These are phyloP conservation scores for Actinemys pallida DNA, from an alignment of 2,113 vertebrate genomes.

Conservation along the genomic window DNA sequence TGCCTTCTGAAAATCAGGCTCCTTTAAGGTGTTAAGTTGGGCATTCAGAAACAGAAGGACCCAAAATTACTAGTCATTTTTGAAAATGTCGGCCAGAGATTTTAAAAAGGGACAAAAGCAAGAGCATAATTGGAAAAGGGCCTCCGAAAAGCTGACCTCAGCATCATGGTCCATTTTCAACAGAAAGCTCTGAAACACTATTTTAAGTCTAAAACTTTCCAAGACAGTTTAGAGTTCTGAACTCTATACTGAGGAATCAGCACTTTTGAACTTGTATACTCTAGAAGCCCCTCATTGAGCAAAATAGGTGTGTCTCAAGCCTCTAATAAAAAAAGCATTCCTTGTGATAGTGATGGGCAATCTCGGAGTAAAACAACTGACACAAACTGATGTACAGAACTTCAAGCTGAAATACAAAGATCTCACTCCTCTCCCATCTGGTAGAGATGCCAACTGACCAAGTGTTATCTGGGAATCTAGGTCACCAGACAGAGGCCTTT, in stretches of 20 bases:
- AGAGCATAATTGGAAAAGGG: background rate
- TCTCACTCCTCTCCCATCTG: background rate
- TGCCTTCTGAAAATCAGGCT: fast-evolving
- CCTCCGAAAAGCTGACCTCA: background rate
- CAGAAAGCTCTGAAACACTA: background rate
- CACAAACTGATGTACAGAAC: background rate
- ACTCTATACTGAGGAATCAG: fast-evolving
- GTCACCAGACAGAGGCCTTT: background rate
- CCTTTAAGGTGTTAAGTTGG: fast-evolving
- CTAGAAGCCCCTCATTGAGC: background rate
- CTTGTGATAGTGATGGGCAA: background rate
- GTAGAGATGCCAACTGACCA: background rate
- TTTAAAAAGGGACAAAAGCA: background rate
- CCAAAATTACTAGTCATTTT: background rate
- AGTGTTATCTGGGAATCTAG: background rate
- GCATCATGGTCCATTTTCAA: background rate
- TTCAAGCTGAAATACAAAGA: background rate
- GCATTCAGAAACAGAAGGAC: background rate
- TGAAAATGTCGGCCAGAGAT: fast-evolving
- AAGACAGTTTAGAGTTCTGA: background rate
- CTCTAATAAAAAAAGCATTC: background rate
- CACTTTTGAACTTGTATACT: fast-evolving
- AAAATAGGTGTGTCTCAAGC: fast-evolving
- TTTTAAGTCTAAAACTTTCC: background rate
- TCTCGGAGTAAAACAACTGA: background rate